These are phyloP conservation scores for Eristalis tenax DNA, from an alignment of 2,888 invertebrate genomes.

Conservation along the genomic window DNA sequence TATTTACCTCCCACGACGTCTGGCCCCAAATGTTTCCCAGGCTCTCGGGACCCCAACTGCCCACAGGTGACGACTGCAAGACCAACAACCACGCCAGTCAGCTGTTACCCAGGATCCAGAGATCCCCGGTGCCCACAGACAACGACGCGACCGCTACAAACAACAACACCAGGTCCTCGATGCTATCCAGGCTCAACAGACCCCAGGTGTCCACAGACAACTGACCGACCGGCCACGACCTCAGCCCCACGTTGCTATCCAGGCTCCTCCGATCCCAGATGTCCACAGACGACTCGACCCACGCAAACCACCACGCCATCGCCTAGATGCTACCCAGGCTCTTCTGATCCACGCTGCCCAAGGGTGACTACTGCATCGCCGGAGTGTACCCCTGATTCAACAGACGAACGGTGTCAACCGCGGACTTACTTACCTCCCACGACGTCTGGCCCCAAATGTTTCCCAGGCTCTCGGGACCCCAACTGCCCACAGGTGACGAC, in stretches of 20 bases:
- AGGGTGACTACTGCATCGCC: conserved; percentile 40
- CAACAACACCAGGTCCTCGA: conserved; percentile 29
- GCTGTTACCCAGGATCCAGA: conserved; percentile 79
- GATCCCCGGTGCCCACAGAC: conserved; percentile 75
- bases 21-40: conserved; percentile 77
- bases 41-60: conserved; percentile 73
- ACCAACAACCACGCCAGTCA: neutral
- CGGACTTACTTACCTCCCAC: conserved; percentile 65
- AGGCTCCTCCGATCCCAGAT: conserved; percentile 77
- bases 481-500: conserved; percentile 37
- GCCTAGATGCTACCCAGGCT: conserved; percentile 74
- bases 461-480: conserved; percentile 75
- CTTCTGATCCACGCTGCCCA: conserved; percentile 71
- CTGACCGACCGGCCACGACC: conserved; percentile 72
- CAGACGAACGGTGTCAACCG: conserved; percentile 74
- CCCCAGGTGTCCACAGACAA: conserved; percentile 73
- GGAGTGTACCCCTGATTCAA: conserved; percentile 76
- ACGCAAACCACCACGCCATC: conserved; percentile 48
- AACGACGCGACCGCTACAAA: conserved; percentile 76
- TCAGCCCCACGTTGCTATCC: conserved; percentile 56
- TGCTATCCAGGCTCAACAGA: conserved; percentile 75
- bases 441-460: conserved; percentile 74
- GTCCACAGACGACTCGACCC: conserved; percentile 73
- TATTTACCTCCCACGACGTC: conserved; percentile 63
- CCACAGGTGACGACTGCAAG: neutral